phyloP scores from a whole-genome alignment of 2,113 vertebrate species.

The Montifringilla adamsi region DNA sequence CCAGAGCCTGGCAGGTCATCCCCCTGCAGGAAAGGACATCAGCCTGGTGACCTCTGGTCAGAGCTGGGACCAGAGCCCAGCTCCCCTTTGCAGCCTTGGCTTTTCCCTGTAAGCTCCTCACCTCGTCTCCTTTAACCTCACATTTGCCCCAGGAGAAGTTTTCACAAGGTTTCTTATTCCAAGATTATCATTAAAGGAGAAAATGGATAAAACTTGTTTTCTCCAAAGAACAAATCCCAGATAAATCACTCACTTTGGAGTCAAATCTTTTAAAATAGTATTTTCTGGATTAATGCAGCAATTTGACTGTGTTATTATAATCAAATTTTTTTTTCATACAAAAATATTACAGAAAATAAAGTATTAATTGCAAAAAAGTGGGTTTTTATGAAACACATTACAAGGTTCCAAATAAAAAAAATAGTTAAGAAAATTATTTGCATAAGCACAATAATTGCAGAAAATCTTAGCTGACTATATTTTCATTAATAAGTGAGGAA shows the following conservation, averaged over 20 bases:
- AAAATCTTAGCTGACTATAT: neutral
- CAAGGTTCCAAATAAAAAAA: neutral
- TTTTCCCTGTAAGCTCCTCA: neutral
- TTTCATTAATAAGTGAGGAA: neutral
- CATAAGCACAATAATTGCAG: neutral
- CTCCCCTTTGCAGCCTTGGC: neutral
- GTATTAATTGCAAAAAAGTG: neutral
- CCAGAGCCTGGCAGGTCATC: neutral
- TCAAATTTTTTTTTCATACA: neutral
- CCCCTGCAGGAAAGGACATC: neutral
- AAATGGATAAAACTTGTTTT: neutral
- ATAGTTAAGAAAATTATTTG: neutral
- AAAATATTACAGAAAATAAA: neutral
- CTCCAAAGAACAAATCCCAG: neutral
- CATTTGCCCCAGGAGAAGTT: neutral
- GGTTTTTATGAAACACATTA: neutral
- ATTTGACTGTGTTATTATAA: neutral
- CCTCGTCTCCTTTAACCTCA: neutral
- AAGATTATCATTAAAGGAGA: neutral
- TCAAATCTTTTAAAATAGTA: neutral
- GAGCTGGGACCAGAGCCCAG: neutral
- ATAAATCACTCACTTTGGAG: neutral
- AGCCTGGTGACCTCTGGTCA: neutral
- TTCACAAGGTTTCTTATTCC: neutral
- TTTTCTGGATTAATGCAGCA: neutral